These are phyloP conservation scores for Blastomussa wellsi DNA, from an alignment of 92 coral and sea anemone genomes.

Conservation along the genomic window DNA sequence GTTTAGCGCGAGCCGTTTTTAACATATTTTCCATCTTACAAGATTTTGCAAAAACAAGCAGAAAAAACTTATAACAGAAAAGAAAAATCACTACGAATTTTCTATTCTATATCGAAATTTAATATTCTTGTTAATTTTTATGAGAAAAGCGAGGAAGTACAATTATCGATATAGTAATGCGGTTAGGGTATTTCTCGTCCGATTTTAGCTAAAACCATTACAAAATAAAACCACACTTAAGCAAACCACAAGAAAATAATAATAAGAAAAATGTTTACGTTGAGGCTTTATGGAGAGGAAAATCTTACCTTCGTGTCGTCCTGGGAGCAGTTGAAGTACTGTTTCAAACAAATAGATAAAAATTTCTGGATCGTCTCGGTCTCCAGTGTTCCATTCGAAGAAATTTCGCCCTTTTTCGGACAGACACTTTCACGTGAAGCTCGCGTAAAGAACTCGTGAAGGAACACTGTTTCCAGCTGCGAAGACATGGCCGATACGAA, in stretches of 20 bases:
- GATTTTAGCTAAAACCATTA: not conserved
- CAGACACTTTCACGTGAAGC: not conserved
- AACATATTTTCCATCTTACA: not conserved
- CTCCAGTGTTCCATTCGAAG: slow-evolving; percentile 32
- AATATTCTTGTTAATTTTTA: not conserved
- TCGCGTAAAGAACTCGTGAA: slow-evolving; percentile 3
- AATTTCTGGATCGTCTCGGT: slow-evolving; percentile 71
- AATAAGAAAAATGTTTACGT: slow-evolving; percentile 3
- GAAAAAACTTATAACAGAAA: not conserved
- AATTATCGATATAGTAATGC: not conserved
- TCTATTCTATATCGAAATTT: not conserved
- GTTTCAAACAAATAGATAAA: slow-evolving; percentile 64
- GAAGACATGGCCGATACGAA: slow-evolving; percentile 17
- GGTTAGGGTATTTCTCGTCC: not conserved
- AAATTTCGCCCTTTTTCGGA: not conserved
- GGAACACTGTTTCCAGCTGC: not conserved
- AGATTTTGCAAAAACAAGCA: not conserved
- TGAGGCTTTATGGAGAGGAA: not conserved
- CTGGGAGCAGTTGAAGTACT: slow-evolving; percentile 44
- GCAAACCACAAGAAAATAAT: not conserved
- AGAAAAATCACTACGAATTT: not conserved
- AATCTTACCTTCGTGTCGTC: slow-evolving; percentile 17
- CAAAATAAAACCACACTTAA: not conserved
- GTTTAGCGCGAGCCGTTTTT: not conserved
- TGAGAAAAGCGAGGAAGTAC: not conserved